Conservation (phyloP, 2,113 vertebrate genomes). For the Sylvilagus bachmani region DNA sequence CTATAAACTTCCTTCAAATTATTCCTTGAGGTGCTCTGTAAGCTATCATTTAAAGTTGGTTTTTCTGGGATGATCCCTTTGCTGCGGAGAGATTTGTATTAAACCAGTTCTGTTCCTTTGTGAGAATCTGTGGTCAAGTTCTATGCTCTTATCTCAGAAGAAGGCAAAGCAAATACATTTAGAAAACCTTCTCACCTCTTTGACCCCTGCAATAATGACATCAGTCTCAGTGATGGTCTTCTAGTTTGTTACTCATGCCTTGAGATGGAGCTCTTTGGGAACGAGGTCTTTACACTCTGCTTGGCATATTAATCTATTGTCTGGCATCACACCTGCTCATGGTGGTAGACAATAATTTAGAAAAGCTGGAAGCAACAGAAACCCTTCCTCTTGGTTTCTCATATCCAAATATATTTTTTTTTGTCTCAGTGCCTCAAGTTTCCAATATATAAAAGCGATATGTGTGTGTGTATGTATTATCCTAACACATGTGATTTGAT, state of each 20-base stretch:
- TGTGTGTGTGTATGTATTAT: not conserved
- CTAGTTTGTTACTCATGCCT: not conserved
- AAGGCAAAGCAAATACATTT: not conserved
- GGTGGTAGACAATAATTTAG: not conserved
- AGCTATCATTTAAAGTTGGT: constrained; percentile 62
- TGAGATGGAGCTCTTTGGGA: not conserved
- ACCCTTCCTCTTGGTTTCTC: constrained; percentile 12
- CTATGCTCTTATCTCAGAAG: not conserved
- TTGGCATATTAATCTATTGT: not conserved
- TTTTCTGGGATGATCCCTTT: constrained; percentile 11
- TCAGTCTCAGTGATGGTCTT: not conserved
- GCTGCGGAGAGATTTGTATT: constrained; percentile 3
- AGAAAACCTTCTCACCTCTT: not conserved
- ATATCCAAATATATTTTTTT: not conserved
- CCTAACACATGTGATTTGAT: constrained; percentile 28
- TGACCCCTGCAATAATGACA: constrained; percentile 15
- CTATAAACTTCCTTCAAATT: constrained; percentile 70
- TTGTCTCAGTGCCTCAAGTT: constrained; percentile 13
- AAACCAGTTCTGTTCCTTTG: constrained; percentile 29
- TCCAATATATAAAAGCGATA: constrained; percentile 7
- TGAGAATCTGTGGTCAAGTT: constrained; percentile 30
- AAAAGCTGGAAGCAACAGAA: constrained; percentile 4
- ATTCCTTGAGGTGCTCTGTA: constrained; percentile 57
- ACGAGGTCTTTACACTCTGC: constrained; percentile 25
- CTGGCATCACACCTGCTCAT: not conserved